Evolutionary conservation across 2,113 vertebrate genomes (phyloP), one percentile per base, ranked within the genome.

Genomic region (Deroptyus accipitrinus): DNA sequence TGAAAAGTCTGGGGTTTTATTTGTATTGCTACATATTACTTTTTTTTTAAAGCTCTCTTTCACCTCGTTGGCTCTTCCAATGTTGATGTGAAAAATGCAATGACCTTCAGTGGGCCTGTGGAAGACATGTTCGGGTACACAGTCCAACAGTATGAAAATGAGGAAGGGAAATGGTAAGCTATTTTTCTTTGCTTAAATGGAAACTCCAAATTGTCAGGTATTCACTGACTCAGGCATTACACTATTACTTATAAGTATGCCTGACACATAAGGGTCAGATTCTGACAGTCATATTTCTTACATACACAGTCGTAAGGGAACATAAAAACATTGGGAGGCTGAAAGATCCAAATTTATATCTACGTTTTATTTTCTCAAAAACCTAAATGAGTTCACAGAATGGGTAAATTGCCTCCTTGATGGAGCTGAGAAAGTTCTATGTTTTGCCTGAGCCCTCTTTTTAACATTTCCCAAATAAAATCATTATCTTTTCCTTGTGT

Each of bases 61-160:
- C 96, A 97, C 14, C 94, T 97, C 28, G 86, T 97, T 10, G 13
- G 69, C 44, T 97, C 98, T 92, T 99, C 99, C 93, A 99, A 99
- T 30, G 98, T 99, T 92, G 99, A 99, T 86, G 99, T 99, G 96
- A 99, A 99, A 96, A 99, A 99, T 76, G 97, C 97, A 3, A 75
- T 99, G 98, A 99, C 98, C 7, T 99, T 99, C 97, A 98, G 79
- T 11, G 99, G 99, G 4, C 98, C 99, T 1, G 94, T 99, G 94
- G 99, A 99, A 76, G 99, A 99, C 92, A 98, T 99, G 99, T 99
- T 99, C 2, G 99, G 99, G 25, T 99, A 99, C 88, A 99, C 99
- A 1, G 99, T 99, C 72, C 99, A 99, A 91, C 99, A 99, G 80
- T 99, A 99, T 97, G 98, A 99, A 98, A 99, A 99, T 90, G 98